These are phyloP conservation scores for Caprella mutica DNA, from an alignment of 2,888 invertebrate genomes.

Conservation along the genomic window DNA sequence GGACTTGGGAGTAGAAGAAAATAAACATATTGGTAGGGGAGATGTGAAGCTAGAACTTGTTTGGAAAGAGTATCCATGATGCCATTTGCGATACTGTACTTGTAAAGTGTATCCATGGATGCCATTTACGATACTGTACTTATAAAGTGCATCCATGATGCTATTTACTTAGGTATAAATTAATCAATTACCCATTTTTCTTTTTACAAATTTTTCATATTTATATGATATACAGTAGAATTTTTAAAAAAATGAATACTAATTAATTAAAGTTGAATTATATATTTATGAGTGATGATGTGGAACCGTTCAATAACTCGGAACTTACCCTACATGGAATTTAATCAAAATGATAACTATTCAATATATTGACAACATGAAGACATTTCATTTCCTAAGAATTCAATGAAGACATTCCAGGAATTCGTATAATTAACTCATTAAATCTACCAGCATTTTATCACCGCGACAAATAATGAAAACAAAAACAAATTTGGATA, in stretches of 20 bases:
- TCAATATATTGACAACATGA: not conserved
- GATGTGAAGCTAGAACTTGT: no score
- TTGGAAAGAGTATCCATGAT: no score
- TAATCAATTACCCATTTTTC: not conserved
- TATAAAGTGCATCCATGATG: no score
- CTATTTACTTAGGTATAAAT: no score
- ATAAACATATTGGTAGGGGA: no score
- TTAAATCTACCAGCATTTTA: not conserved
- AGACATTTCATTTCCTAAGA: not conserved
- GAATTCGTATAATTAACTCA: not conserved
- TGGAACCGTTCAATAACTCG: not conserved
- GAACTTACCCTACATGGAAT: no score
- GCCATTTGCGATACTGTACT: no score
- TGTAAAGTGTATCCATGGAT: no score
- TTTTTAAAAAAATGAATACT: not conserved
- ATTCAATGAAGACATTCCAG: not conserved
- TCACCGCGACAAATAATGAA: not conserved
- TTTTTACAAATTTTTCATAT: not conserved
- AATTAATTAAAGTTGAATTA: not conserved
- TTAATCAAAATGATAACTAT: not conserved
- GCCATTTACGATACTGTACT: no score
- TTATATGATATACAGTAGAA: not conserved
- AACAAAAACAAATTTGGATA: not conserved
- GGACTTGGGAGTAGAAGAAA: no score
- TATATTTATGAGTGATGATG: not conserved